Evolutionary conservation across 2,797 vertebrate genomes (phyloP), one percentile per base, ranked within the genome.

Genomic region (Amblyopsis hoosieri): DNA sequence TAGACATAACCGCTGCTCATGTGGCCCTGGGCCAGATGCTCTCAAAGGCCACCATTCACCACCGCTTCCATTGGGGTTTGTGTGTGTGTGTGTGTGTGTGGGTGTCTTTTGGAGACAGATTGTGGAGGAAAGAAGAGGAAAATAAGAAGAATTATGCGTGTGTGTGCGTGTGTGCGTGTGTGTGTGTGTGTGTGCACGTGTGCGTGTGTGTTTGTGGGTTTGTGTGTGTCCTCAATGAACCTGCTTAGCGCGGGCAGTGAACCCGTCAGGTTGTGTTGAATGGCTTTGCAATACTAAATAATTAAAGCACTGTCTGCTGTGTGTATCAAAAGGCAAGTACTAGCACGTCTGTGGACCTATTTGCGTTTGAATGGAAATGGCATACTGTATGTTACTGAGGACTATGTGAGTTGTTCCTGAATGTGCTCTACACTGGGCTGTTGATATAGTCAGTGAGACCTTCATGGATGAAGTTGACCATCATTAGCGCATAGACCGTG

Each of bases 1-100:
- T 83, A 87, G 84, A 89, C 82, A 85, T 79, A 85, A 81, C 79
- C 75, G 60, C 73, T 84, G 83, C 86, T 86, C 79, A 74, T 87
- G 86, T 88, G 87, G 87, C 82, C 76, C 66, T 74, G 61, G 66
- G 87, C 84, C 85, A 85, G 76, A 70, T 37, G 14, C 69, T 85
- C 76, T 90, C 80, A 91, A 89, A 87, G 85, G 81, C 75, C 68
- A 67, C 82, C 74, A 89, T 86, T 91, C 63, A 57, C 63, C 13
- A 4, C 23, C 54, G 66, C 69, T 59, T 69, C 60, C 52, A 12
- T 60, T 71, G 47, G 47, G 64, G 54, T 57, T 23, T 48, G 54
- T 53, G 48, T 57, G 13, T 37, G 12, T 11, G n/a, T 31, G 31
- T 47, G 45, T 52, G 57, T 52, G 52, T 45, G 37, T 64, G 51